Percentiles rank a stretch among this genome's conserved stretches.
phyloP scores from a whole-genome alignment of 2,113 vertebrate species.

The Tragulus kanchil region DNA sequence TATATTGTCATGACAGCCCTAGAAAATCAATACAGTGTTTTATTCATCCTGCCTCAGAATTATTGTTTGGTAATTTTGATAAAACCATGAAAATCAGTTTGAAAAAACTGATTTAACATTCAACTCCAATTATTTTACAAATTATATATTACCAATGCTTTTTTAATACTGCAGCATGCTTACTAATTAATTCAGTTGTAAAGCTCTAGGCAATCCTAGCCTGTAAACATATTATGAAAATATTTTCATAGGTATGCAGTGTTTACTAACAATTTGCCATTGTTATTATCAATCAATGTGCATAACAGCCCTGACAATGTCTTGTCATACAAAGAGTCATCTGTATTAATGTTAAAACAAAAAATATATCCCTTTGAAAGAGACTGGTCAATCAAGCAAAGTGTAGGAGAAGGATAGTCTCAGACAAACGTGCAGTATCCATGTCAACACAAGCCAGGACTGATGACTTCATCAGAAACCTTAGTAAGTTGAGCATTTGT shows the following conservation, averaged over 20 bases:
- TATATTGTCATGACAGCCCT: neutral
- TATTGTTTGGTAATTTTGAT: neutral
- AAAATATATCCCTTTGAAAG: neutral
- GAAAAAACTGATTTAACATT: neutral
- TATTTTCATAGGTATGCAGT: neutral
- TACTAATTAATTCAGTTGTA: neutral
- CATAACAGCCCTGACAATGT: neutral
- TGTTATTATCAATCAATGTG: neutral
- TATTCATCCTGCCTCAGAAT: neutral
- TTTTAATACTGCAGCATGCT: neutral
- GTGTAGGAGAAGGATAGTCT: neutral
- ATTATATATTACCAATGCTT: neutral
- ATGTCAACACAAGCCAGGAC: neutral
- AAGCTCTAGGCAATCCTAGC: neutral
- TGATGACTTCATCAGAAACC: neutral
- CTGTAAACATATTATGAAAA: neutral
- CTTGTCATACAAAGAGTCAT: neutral
- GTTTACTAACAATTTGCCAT: neutral
- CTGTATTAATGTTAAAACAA: neutral
- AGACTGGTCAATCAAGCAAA: neutral
- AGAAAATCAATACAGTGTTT: neutral
- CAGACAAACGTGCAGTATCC: neutral
- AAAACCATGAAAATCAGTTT: neutral
- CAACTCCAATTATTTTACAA: neutral
- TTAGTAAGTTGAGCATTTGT: neutral